Percentiles rank a stretch among this genome's conserved stretches.
Conservation (phyloP, 2,113 vertebrate species). For the Lagopus muta region DNA sequence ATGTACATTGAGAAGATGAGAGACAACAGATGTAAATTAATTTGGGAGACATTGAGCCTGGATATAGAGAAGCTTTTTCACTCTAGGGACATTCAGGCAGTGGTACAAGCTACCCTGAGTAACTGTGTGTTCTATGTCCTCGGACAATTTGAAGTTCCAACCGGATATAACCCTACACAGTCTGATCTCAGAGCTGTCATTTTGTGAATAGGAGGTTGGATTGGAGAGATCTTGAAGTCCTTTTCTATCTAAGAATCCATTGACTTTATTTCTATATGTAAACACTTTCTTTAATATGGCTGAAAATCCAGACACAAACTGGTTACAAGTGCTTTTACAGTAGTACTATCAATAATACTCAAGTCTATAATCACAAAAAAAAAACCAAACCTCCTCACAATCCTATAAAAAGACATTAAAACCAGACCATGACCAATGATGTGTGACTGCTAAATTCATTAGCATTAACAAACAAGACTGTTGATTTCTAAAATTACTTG, state of each 20-base stretch:
- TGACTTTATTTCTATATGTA: background rate
- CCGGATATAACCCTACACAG: background rate
- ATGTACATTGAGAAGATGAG: background rate
- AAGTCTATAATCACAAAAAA: background rate
- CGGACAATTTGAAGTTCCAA: background rate
- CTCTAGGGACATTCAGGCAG: background rate
- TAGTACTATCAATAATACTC: background rate
- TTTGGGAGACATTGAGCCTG: background rate
- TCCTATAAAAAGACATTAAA: constrained; percentile 28
- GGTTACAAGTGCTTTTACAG: background rate
- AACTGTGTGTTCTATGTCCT: rapidly evolving
- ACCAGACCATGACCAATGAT: background rate
- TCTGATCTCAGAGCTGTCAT: background rate
- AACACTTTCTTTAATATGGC: background rate
- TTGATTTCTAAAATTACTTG: constrained; percentile 39
- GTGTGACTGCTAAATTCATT: constrained; percentile 37
- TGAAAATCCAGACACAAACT: background rate
- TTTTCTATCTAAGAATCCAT: background rate
- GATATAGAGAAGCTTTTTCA: background rate
- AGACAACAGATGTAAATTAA: background rate
- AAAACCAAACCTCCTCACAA: background rate
- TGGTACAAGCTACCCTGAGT: background rate
- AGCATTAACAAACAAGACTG: constrained; percentile 16
- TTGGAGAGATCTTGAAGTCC: background rate
- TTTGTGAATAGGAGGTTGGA: background rate